Conservation (phyloP, 2,888 invertebrate species). For the Ceratothoa steindachneri region DNA sequence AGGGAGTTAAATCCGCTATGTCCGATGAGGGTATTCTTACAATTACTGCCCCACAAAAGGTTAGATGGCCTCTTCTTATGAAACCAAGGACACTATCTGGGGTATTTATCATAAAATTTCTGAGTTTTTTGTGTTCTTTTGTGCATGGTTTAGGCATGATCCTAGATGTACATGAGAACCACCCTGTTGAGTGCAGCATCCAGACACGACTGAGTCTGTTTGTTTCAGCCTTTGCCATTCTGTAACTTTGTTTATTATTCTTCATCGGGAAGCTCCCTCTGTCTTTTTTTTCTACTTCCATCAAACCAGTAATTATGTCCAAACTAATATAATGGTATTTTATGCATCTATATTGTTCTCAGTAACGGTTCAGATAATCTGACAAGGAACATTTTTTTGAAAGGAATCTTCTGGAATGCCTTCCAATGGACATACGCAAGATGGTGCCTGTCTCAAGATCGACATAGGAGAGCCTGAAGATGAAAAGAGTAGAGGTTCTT, state of each 20-base stretch:
- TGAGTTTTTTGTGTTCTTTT: background rate
- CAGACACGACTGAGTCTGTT: background rate
- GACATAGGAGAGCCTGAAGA: constrained; percentile 15
- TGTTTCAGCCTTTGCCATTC: no score
- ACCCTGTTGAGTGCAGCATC: background rate
- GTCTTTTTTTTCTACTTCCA: no score
- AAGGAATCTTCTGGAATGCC: background rate
- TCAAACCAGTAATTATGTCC: no score
- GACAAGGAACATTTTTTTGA: background rate
- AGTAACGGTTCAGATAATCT: no score
- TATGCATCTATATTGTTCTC: no score
- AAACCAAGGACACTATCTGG: background rate
- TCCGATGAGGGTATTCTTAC: constrained; percentile 44
- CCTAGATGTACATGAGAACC: background rate
- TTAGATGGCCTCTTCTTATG: background rate
- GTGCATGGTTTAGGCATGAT: background rate
- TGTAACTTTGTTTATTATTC: no score
- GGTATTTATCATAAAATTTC: background rate
- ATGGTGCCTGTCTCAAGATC: background rate
- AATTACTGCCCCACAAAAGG: constrained; percentile 37
- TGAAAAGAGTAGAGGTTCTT: background rate
- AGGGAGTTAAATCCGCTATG: constrained; percentile 34
- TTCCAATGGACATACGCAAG: background rate
- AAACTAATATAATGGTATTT: no score
- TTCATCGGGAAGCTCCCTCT: no score